Conservation (phyloP, 2,113 vertebrate species). For the Syngnathus floridae region DNA sequence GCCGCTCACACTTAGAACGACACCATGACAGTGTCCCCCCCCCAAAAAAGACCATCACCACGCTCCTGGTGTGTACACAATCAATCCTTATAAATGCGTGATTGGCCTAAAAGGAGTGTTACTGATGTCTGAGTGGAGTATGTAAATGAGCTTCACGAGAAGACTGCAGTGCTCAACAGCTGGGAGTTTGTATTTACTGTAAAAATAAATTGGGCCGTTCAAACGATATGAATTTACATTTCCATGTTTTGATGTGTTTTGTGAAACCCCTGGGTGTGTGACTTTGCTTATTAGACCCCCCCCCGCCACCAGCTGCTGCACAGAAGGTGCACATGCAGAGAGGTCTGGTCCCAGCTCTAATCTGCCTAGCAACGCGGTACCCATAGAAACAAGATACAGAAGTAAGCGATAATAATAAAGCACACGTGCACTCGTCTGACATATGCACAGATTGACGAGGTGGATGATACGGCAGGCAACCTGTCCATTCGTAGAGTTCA, state of each 20-base stretch:
- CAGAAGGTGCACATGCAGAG: constrained; percentile 59
- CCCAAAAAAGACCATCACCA: too few relatives aligned
- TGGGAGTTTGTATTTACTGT: constrained; percentile 1
- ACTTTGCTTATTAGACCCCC: constrained; percentile 58
- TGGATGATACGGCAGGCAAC: constrained; percentile 1
- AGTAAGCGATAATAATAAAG: constrained; percentile 62
- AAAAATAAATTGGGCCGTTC: not conserved
- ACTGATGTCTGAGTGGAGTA: constrained; percentile 51
- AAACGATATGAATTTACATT: not conserved
- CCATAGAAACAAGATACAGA: constrained; percentile 68
- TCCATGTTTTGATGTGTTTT: not conserved
- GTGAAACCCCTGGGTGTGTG: constrained; percentile 29
- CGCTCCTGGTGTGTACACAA: constrained; percentile 25
- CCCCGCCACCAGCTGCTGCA: constrained; percentile 65
- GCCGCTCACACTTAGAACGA: constrained; percentile 26
- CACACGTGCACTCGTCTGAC: constrained; percentile 30
- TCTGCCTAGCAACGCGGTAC: constrained; percentile 76
- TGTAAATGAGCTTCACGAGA: constrained; percentile 16
- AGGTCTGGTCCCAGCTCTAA: constrained; percentile 66
- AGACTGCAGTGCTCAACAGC: constrained; percentile 20
- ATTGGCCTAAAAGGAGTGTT: constrained; percentile 47
- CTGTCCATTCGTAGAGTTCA: not conserved
- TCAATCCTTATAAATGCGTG: constrained; percentile 57
- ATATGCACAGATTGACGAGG: constrained; percentile 1
- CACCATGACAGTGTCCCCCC: too few relatives aligned